phyloP scores from a whole-genome alignment of 2,113 vertebrate species.

The Crotalus horridus region DNA sequence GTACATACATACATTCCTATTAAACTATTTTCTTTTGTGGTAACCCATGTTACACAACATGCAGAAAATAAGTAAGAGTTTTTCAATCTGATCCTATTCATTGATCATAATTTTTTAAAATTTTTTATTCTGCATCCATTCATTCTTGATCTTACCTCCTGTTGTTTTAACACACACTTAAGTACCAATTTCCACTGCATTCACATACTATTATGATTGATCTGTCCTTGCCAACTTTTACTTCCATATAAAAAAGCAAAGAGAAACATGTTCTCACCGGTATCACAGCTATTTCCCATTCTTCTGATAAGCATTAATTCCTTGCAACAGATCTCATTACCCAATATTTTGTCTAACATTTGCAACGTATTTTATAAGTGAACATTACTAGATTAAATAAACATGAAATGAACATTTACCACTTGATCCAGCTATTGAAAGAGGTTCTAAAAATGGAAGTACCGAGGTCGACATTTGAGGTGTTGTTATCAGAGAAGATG shows the following conservation, averaged over 20 bases:
- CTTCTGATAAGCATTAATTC: background rate
- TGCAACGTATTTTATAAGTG: background rate
- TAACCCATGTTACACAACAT: background rate
- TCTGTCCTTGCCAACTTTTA: background rate
- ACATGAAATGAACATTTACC: constrained; percentile 30
- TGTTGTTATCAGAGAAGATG: constrained; percentile 67
- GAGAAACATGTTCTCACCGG: background rate
- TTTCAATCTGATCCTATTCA: background rate
- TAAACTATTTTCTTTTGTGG: background rate
- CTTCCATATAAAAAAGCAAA: background rate
- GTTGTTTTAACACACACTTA: background rate
- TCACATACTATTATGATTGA: background rate
- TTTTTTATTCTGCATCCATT: background rate
- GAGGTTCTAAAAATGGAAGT: constrained; percentile 75
- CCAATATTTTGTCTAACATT: background rate
- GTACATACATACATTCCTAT: background rate
- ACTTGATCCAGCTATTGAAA: constrained; percentile 82
- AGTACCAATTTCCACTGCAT: background rate
- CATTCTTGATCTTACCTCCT: background rate
- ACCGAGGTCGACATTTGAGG: constrained; percentile 75
- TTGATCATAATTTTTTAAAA: background rate
- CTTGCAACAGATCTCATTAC: background rate
- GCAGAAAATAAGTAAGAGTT: background rate
- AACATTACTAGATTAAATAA: constrained; percentile 1
- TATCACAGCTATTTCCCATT: background rate